phyloP scores from a whole-genome alignment of 2,797 vertebrate species.

The Rhadinocentrus ornatus region DNA sequence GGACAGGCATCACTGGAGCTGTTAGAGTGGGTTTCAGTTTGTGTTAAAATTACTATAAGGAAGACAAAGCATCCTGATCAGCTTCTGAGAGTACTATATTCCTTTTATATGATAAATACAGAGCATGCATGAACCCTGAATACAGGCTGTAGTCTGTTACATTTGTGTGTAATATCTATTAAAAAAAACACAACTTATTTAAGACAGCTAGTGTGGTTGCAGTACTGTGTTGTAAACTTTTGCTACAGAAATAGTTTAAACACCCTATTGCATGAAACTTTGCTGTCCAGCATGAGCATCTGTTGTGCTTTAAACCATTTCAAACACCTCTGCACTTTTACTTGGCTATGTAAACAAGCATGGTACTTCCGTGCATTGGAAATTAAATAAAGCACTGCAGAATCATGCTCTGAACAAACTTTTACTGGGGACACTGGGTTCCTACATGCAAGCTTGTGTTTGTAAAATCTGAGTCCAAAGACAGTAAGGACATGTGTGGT shows the following conservation, averaged over 20 bases:
- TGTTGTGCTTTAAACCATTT: not conserved
- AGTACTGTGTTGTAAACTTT: too few species aligned
- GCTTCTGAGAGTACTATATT: not conserved
- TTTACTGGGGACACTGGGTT: not conserved
- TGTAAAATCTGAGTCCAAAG: conserved; percentile 1
- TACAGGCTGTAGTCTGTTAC: not conserved
- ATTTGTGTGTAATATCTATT: too few species aligned
- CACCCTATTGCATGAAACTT: too few species aligned
- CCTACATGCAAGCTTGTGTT: not conserved
- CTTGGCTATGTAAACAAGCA: not conserved
- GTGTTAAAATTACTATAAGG: conserved; percentile 17
- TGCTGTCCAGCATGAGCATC: too few species aligned
- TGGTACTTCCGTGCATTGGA: not conserved
- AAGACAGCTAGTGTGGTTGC: too few species aligned
- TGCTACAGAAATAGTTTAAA: too few species aligned
- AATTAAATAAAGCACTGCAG: not conserved
- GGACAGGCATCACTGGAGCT: conserved; percentile 25
- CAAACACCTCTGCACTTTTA: not conserved
- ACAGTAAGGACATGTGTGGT: conserved; percentile 4
- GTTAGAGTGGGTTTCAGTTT: conserved; percentile 25
- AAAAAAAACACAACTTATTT: too few species aligned
- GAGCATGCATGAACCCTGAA: not conserved
- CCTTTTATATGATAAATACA: conserved; percentile 15
- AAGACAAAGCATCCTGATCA: conserved; percentile 16
- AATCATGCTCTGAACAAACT: not conserved